Evolutionary conservation across 2,797 vertebrate genomes (phyloP).

Genomic region (Pseudochirops cupreus): DNA sequence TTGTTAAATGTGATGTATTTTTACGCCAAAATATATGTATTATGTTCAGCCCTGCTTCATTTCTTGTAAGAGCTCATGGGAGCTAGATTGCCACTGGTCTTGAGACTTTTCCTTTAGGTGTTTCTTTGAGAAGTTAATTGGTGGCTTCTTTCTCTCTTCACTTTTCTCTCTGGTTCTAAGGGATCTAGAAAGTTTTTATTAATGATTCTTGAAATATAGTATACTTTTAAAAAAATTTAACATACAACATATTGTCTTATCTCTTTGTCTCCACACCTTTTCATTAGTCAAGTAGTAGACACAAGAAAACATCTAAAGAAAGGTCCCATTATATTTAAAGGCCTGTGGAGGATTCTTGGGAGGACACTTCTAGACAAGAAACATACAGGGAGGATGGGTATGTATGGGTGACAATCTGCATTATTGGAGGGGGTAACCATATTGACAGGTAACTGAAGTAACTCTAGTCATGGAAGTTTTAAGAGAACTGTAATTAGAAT

Average conservation of each 20-base stretch:
- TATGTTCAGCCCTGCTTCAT: neutral
- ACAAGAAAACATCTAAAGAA: neutral
- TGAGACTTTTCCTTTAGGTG: neutral
- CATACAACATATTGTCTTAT: neutral
- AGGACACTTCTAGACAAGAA: neutral
- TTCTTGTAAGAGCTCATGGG: neutral
- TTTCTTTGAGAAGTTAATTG: neutral
- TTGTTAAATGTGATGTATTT: neutral
- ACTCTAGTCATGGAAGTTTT: neutral
- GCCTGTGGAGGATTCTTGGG: neutral
- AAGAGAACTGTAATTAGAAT: neutral
- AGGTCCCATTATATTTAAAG: neutral
- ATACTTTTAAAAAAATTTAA: neutral
- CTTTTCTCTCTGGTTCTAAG: neutral
- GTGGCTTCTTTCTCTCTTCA: neutral
- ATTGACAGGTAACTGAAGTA: neutral
- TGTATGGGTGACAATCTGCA: neutral
- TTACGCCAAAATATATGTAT: neutral
- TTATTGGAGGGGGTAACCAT: neutral
- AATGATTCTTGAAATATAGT: neutral
- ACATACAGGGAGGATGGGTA: neutral
- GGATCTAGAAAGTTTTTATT: neutral
- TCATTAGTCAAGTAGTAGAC: neutral
- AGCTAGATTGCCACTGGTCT: neutral
- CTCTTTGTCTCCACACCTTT: neutral